Conservation (phyloP, 2,113 vertebrate species). For the Campylomormyrus tamandua region DNA sequence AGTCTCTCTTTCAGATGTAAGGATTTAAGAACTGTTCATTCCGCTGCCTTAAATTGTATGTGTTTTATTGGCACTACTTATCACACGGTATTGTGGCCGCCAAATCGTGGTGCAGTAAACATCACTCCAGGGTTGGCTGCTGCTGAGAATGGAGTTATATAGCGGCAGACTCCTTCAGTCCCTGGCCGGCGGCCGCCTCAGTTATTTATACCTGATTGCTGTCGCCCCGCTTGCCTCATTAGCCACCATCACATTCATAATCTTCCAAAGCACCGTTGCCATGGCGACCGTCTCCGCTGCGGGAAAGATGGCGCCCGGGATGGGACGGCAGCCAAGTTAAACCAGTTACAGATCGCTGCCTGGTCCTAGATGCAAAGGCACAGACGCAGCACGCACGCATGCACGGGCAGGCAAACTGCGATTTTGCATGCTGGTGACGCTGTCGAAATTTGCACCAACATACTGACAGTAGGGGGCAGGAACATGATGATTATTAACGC, state of each 20-base stretch:
- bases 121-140: background rate
- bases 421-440: background rate
- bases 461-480: background rate
- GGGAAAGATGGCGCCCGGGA: background rate
- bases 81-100: background rate
- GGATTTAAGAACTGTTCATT: background rate
- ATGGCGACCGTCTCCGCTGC: slow-evolving; percentile 7
- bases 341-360: background rate
- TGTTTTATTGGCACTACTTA: background rate
- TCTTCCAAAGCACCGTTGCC: slow-evolving; percentile 13
- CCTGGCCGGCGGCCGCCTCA: background rate
- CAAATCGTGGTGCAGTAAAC: background rate
- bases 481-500: background rate
- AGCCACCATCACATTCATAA: background rate
- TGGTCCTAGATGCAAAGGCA: background rate
- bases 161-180: background rate
- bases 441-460: background rate
- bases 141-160: background rate
- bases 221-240: background rate
- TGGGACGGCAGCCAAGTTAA: background rate
- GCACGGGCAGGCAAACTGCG: background rate
- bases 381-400: background rate
- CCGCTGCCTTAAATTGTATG: background rate
- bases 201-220: background rate
- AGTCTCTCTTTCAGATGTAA: background rate